These are phyloP conservation scores for Uropsilus gracilis DNA, from an alignment of 2,113 vertebrate species.

Conservation along the genomic window DNA sequence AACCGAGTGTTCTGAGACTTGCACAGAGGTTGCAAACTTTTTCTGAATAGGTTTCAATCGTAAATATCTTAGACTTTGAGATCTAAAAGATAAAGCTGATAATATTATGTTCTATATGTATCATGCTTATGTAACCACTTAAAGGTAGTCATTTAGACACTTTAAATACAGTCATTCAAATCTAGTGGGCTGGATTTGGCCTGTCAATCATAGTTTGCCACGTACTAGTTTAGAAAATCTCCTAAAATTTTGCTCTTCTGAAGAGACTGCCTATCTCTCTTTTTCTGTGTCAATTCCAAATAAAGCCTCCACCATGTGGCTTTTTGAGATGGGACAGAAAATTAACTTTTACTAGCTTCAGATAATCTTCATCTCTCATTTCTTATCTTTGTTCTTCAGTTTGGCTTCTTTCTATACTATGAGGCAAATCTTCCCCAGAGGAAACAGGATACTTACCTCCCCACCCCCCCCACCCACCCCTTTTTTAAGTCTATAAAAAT, in stretches of 20 bases:
- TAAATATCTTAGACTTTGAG: slow-evolving; percentile 25
- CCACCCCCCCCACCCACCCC: too few relatives aligned
- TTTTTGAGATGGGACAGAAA: background rate
- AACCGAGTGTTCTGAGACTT: background rate
- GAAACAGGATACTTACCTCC: background rate
- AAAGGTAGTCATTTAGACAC: background rate
- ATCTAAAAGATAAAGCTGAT: background rate
- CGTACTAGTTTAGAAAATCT: background rate
- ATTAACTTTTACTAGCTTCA: background rate
- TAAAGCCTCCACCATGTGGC: background rate
- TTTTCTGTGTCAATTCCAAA: slow-evolving; percentile 35
- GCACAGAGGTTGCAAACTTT: background rate
- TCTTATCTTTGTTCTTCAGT: background rate
- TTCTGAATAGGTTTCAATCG: background rate
- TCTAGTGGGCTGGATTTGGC: background rate
- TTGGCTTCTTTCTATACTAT: background rate
- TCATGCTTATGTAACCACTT: background rate
- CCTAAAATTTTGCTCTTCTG: background rate
- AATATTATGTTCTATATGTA: background rate
- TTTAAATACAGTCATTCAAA: slow-evolving; percentile 5
- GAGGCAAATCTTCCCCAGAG: background rate
- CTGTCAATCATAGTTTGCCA: background rate
- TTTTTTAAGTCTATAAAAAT: background rate
- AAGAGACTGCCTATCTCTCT: background rate
- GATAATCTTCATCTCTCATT: background rate